These are phyloP conservation scores for Eulemur macaco DNA, from an alignment of 2,113 vertebrate genomes.

Conservation along the genomic window DNA sequence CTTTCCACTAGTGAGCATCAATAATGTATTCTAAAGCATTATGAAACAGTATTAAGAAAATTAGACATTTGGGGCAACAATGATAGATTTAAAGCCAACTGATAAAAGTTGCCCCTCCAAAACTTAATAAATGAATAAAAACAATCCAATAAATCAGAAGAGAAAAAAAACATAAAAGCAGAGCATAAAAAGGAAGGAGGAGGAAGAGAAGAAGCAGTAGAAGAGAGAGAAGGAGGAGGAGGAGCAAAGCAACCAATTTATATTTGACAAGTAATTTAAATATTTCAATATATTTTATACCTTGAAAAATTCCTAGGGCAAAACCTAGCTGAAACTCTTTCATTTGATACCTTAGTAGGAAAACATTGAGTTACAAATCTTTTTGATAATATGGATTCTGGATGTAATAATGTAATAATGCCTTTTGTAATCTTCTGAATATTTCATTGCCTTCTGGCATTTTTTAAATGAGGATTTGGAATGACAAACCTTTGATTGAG, in stretches of 20 bases:
- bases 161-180: not conserved
- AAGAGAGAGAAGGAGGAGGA: too few species aligned
- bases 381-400: constrained; percentile 53
- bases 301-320: constrained; percentile 47
- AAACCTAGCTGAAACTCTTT: constrained; percentile 70
- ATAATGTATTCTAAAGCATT: not conserved
- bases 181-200: not conserved
- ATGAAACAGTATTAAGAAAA: not conserved
- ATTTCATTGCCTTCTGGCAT: constrained; percentile 50
- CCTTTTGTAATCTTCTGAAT: constrained; percentile 69
- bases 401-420: not conserved
- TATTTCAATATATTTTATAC: constrained; percentile 75
- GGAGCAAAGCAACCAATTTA: constrained; percentile 38
- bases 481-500: not conserved
- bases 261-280: constrained; percentile 78
- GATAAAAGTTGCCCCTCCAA: not conserved
- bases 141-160: not conserved
- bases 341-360: constrained; percentile 54
- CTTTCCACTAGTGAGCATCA: not conserved
- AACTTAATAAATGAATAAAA: not conserved
- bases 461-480: not conserved
- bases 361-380: constrained; percentile 51
- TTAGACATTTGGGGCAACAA: not conserved
- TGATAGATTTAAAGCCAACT: not conserved
- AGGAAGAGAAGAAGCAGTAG: too few species aligned